These are phyloP conservation scores for Hymenochirus boettgeri DNA, from an alignment of 2,113 vertebrate genomes.

Conservation along the genomic window DNA sequence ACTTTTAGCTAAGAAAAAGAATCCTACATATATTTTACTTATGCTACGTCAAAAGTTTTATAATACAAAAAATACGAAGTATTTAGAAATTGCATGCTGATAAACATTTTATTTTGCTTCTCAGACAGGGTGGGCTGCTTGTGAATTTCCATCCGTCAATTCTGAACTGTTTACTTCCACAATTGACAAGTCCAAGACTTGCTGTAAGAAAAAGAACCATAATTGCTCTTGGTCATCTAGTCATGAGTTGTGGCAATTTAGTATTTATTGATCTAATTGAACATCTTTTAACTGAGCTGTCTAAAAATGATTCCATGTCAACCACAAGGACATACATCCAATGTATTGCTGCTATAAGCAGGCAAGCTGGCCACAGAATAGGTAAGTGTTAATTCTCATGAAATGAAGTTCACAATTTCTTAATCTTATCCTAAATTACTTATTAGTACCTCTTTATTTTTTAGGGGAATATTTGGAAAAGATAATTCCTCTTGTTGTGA, in stretches of 20 bases:
- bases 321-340: constrained; percentile 98
- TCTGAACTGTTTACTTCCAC: constrained; percentile 95
- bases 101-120: constrained; percentile 50
- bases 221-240: constrained; percentile 96
- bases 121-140: constrained; percentile 94
- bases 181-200: constrained; percentile 95
- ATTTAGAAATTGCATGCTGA: too few relatives aligned
- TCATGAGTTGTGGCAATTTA: constrained; percentile 97
- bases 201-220: constrained; percentile 98
- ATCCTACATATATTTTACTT: too few relatives aligned
- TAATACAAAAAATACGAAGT: too few relatives aligned
- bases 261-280: constrained; percentile 98
- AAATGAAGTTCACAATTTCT: not conserved
- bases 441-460: constrained; percentile 12
- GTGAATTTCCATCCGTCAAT: constrained; percentile 99
- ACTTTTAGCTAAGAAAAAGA: too few relatives aligned
- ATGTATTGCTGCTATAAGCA: constrained; percentile 97
- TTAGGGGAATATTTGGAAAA: constrained; percentile 96
- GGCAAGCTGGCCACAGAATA: constrained; percentile 95
- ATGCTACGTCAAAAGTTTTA: too few relatives aligned
- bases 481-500: constrained; percentile 97
- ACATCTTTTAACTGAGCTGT: constrained; percentile 91
- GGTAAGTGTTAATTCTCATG: constrained; percentile 68
- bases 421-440: constrained; percentile 3
- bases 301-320: constrained; percentile 97